Percentiles rank a stretch among this genome's conserved stretches.
phyloP scores from a whole-genome alignment of 2,113 vertebrate species.

The Chaenocephalus aceratus region DNA sequence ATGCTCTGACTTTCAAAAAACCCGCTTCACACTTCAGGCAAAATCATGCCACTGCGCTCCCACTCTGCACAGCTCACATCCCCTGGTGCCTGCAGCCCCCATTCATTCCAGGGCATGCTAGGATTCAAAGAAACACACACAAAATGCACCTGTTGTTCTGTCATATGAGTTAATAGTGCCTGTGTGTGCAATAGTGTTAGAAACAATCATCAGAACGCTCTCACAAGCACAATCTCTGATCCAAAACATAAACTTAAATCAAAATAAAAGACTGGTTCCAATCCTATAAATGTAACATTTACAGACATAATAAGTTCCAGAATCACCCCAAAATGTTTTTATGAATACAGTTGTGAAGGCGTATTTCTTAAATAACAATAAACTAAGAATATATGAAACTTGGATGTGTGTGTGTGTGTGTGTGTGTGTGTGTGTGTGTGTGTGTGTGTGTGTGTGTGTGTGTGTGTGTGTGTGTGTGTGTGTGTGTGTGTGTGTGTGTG shows the following conservation, averaged over 20 bases:
- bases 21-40: slow-evolving; percentile 56
- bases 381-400: background rate
- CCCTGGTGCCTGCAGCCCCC: slow-evolving; percentile 26
- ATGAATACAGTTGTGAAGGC: too few species aligned
- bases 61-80: slow-evolving; percentile 36
- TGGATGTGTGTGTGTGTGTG: background rate
- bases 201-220: background rate
- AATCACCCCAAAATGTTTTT: background rate
- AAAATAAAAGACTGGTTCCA: too few species aligned
- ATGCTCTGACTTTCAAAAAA: slow-evolving; percentile 67
- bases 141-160: slow-evolving; percentile 8
- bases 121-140: slow-evolving; percentile 19
- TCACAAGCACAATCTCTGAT: background rate
- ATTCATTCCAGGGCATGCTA: slow-evolving; percentile 20
- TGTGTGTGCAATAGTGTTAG: background rate
- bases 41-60: slow-evolving; percentile 44
- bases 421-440: background rate
- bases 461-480: background rate
- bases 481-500: background rate
- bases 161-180: background rate
- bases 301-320: background rate
- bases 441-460: background rate
- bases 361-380: background rate
- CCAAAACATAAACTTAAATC: background rate
- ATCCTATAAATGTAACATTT: too few species aligned